Evolutionary conservation across 2,797 vertebrate genomes (phyloP), one percentile per base, ranked within the genome.

Genomic region (Apogon talboti): DNA sequence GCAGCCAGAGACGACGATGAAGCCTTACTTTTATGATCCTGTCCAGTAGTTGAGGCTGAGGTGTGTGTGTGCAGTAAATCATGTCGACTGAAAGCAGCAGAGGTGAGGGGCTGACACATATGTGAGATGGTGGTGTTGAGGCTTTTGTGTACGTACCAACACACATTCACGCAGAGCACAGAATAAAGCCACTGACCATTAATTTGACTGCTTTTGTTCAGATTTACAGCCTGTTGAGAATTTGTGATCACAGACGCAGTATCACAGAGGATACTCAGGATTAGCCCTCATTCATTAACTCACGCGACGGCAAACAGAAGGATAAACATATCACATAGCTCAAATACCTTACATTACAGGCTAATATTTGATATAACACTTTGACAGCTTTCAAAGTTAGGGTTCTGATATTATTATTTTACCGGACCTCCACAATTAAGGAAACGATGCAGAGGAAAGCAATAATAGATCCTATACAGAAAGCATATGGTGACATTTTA

Each of bases 1-100:
- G 85, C 60, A 66, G 70, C 67, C 66, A 44, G 62, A 48, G 43
- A 87, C 70, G 30, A 87, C 66, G 19, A 61, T 51, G 44, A 72
- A 76, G 77, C 73, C 71, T 82, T 64, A 66, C 68, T 86, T 92
- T 91, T 86, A 91, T 62, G 83, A 85, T 71, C 67, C 54, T 9
- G 18, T 84, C 82, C 61, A 63, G 76, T 54, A 45, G 77, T 46
- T 71, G 71, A 76, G 71, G 72, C 44, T 0, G 35, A 70, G 49
- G 74, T 65, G 67, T 55, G 37, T 61, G 55, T 45, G 28, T 59
- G 42, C 40, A 35, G 64, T 90, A 85, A 91, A 88, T 90, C 80
- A 78, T 28, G 62, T 78, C 81, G 51, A 28, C 21, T 15, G 73
- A 76, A 71, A 80, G 71, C 74, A 49, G 54, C 60, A 65, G 76